These are phyloP conservation scores for Leptopilina syphax DNA, from an alignment of 2,888 invertebrate genomes.

Conservation along the genomic window DNA sequence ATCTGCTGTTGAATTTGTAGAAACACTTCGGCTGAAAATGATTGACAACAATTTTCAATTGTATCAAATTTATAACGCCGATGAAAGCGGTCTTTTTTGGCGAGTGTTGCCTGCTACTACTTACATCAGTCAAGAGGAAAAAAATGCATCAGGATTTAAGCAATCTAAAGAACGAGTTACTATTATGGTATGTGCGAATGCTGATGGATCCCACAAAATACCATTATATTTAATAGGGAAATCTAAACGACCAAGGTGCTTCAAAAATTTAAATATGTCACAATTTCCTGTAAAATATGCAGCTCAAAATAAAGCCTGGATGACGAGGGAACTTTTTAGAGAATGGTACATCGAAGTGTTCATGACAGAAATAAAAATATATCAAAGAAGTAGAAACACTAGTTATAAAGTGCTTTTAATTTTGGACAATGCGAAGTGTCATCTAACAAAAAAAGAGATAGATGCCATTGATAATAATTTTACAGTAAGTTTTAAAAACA, in stretches of 20 bases:
- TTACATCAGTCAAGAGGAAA: constrained; percentile 48
- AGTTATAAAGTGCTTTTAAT: constrained; percentile 35
- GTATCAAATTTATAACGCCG: constrained; percentile 58
- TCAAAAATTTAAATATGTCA: constrained; percentile 52
- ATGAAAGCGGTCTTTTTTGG: constrained; percentile 57
- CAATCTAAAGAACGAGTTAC: constrained; percentile 60
- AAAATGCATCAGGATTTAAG: constrained; percentile 57
- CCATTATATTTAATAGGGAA: constrained; percentile 64
- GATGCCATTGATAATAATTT: constrained; percentile 34
- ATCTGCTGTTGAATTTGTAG: constrained; percentile 19
- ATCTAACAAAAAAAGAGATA: constrained; percentile 33
- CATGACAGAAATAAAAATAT: constrained; percentile 11
- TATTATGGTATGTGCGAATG: constrained; percentile 63
- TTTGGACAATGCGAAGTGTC: constrained; percentile 41
- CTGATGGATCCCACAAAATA: too few relatives aligned
- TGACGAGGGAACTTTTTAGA: constrained; percentile 46
- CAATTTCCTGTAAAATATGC: constrained; percentile 51
- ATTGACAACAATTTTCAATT: constrained; percentile 30
- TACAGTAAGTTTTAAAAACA: neutral
- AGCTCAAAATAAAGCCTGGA: constrained; percentile 59
- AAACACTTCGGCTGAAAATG: constrained; percentile 20
- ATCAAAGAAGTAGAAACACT: neutral
- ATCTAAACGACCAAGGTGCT: constrained; percentile 60
- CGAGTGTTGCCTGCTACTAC: constrained; percentile 53
- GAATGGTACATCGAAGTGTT: constrained; percentile 51